Conservation (phyloP, 2,113 vertebrate genomes). For the Prinia subflava region DNA sequence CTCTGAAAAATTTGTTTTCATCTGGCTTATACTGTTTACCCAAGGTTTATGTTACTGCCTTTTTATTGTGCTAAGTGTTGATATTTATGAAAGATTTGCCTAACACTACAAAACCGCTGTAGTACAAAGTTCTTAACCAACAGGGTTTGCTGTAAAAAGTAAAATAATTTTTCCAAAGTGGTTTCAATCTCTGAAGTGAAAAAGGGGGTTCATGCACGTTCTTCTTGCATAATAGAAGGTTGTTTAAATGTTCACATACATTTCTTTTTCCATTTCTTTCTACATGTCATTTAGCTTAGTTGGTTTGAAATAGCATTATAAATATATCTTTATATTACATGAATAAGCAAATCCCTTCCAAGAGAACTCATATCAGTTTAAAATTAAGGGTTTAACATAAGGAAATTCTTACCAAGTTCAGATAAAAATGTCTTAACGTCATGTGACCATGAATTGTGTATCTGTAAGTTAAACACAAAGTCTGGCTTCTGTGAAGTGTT, state of each 20-base stretch:
- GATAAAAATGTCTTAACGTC: not conserved
- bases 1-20: not conserved
- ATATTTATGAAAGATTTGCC: not conserved
- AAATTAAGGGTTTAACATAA: not conserved
- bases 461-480: not conserved
- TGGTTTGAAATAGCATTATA: not conserved
- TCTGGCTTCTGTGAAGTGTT: not conserved
- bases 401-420: not conserved
- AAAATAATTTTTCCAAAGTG: not conserved
- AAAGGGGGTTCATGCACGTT: not conserved
- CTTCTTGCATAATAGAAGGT: not conserved
- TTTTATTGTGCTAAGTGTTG: not conserved
- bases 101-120: not conserved
- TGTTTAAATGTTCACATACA: not conserved
- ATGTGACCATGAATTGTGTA: not conserved
- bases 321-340: not conserved
- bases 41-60: not conserved
- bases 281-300: not conserved
- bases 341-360: not conserved
- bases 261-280: not conserved
- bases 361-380: not conserved
- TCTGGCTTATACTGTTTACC: not conserved
- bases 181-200: not conserved
- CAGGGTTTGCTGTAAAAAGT: not conserved
- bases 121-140: not conserved